Conservation (phyloP, 2,888 invertebrate species). For the Stramonita haemastoma region DNA sequence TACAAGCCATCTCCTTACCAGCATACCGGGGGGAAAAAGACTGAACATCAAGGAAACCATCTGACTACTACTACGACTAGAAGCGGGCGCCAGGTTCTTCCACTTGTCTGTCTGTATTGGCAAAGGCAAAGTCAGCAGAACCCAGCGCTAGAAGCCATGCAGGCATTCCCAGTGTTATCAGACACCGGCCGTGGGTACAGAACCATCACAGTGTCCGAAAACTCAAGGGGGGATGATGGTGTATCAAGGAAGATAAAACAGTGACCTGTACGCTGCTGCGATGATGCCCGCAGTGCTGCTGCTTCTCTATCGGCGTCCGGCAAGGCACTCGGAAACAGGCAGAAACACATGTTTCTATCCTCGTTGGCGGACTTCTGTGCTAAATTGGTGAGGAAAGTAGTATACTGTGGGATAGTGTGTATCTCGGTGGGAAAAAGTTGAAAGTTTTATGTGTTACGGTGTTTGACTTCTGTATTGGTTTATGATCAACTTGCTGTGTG, state of each 20-base stretch:
- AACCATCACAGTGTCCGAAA: background rate
- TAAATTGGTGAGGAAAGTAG: too few relatives aligned
- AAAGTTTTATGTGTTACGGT: too few relatives aligned
- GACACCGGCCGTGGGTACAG: background rate
- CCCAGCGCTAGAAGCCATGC: background rate
- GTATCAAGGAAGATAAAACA: constrained; percentile 4
- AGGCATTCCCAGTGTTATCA: background rate
- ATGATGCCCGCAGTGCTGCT: background rate
- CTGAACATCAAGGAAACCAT: too few relatives aligned
- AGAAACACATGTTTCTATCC: too few relatives aligned
- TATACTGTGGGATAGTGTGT: too few relatives aligned
- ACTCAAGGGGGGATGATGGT: background rate
- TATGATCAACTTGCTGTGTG: too few relatives aligned
- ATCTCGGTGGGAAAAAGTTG: too few relatives aligned
- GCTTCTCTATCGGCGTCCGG: background rate
- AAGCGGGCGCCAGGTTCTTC: too few relatives aligned
- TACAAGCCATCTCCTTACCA: background rate
- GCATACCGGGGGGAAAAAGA: background rate
- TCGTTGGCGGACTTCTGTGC: too few relatives aligned
- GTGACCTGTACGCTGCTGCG: background rate
- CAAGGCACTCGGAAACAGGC: too few relatives aligned
- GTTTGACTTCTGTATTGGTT: too few relatives aligned
- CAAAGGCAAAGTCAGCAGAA: background rate
- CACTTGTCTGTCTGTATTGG: background rate
- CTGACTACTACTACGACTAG: too few relatives aligned